Evolutionary conservation across 2,888 invertebrate species (phyloP).

Genomic region (Terebella lapidaria): DNA sequence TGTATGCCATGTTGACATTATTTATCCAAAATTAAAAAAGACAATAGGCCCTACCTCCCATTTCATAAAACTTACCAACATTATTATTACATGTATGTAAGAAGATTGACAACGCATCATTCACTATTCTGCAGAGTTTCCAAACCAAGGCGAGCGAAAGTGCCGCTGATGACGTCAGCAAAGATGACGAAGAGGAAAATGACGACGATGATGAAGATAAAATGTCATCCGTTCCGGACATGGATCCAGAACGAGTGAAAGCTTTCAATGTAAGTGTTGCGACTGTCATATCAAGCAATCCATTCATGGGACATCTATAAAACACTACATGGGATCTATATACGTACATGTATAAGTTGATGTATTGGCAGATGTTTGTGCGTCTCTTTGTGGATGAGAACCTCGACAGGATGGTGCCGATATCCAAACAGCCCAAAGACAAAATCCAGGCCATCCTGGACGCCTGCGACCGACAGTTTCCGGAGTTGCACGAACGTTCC

Average conservation of each 20-base stretch:
- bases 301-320: too few species aligned
- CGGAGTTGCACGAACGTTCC: slow-evolving; percentile 91
- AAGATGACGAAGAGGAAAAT: slow-evolving; percentile 65
- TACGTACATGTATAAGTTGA: too few species aligned
- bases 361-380: slow-evolving; percentile 91
- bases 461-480: slow-evolving; percentile 93
- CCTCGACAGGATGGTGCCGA: slow-evolving; percentile 90
- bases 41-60: too few species aligned
- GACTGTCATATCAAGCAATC: too few species aligned
- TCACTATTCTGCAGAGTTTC: background rate
- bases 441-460: slow-evolving; percentile 97
- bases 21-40: too few species aligned
- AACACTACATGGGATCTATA: background rate
- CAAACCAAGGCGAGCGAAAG: slow-evolving; percentile 8
- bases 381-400: slow-evolving; percentile 95
- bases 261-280: slow-evolving; percentile 86
- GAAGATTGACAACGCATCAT: too few species aligned
- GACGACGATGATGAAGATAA: slow-evolving; percentile 81
- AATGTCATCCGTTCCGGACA: slow-evolving; percentile 34
- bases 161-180: slow-evolving; percentile 8
- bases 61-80: too few species aligned
- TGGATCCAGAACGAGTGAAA: slow-evolving; percentile 87
- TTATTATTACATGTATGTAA: too few species aligned
- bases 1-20: too few species aligned
- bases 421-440: slow-evolving; percentile 95